Base-by-base conservation (phyloP, 1,140 invertebrate species). In the Sesamia nonagrioides region DNA sequence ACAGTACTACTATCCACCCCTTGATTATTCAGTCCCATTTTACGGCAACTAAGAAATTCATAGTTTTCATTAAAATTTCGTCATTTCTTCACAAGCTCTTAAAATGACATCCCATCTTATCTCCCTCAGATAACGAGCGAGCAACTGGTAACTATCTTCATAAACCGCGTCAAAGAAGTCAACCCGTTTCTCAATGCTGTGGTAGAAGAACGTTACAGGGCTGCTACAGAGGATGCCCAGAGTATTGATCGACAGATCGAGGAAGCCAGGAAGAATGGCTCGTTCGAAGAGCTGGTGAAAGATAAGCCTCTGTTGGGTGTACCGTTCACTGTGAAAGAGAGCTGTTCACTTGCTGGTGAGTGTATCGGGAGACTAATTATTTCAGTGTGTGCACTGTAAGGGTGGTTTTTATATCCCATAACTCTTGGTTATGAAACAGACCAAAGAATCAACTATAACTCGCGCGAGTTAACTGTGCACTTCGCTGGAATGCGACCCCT, bases 251-350 rank as follows among this genome's bases (percentile, higher is more conserved):
- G 95, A 7, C 87, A 95, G 4, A 89, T 97, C 0, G 86, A 93
- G 17, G 96, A 96, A 0, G 92, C 97, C 0, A 85, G 82, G 56
- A 66, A 27, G 8, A 82, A 72, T 45, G 92, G 90, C 0, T 78
- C 50, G 0, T 77, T 80, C 83, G 90, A 87, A 48, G 89, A 88
- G 2, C 83, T 95, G 50, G 81, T 97, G 0, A 86, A 93, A 56
- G 87, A 91, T 2, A 96, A 96, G 71, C 97, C 97, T 0, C 91
- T 98, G 27, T 92, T 97, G n/a, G 97, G 97, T 0, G 95, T 98
- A n/a, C 97, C 97, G 0, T 95, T 98, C 27, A 97, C 97, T 0
- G 96, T 97, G 0, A 98, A 98, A 87, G 97, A 98, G 85, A 96
- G 96, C 54, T 97, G 97, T 79, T 94, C 95, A 9, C 89, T 97